A percentile compares a stretch with the other conserved stretches of the same genome.
phyloP scores from a whole-genome alignment of 2,797 vertebrate species.

The Hemitrygon akajei region DNA sequence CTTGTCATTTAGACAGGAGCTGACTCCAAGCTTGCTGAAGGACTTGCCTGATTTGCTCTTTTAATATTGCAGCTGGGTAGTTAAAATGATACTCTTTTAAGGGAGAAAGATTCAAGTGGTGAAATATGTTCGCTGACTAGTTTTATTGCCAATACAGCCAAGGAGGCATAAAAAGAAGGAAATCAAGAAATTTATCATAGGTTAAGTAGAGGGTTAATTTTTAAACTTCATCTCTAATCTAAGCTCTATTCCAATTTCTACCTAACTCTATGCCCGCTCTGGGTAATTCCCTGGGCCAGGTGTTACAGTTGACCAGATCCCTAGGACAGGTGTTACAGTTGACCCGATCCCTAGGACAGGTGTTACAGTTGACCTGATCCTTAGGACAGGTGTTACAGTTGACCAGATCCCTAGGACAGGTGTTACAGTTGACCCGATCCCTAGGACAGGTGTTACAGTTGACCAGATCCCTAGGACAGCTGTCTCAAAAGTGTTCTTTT shows the following conservation, averaged over 20 bases:
- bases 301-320: not conserved
- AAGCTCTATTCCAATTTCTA: not conserved
- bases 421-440: not conserved
- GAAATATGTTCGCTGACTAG: not conserved
- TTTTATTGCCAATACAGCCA: not conserved
- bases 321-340: too few species aligned
- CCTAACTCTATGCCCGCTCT: not conserved
- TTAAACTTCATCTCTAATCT: too few species aligned
- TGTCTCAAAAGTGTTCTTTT: not conserved
- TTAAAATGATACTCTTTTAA: not conserved
- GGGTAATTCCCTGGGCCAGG: not conserved
- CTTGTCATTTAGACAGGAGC: not conserved
- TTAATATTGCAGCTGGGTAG: not conserved
- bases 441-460: not conserved
- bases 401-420: not conserved
- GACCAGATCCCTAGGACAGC: not conserved
- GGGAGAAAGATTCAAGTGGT: not conserved
- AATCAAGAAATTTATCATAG: not conserved
- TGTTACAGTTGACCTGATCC: not conserved
- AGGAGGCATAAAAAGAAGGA: not conserved
- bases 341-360: not conserved
- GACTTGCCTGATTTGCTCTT: not conserved
- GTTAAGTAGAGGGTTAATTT: not conserved
- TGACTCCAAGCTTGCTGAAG: not conserved
- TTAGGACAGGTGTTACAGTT: not conserved